Base-by-base conservation (phyloP, 2,797 vertebrate genomes). In the Ptychadena robeensis region DNA sequence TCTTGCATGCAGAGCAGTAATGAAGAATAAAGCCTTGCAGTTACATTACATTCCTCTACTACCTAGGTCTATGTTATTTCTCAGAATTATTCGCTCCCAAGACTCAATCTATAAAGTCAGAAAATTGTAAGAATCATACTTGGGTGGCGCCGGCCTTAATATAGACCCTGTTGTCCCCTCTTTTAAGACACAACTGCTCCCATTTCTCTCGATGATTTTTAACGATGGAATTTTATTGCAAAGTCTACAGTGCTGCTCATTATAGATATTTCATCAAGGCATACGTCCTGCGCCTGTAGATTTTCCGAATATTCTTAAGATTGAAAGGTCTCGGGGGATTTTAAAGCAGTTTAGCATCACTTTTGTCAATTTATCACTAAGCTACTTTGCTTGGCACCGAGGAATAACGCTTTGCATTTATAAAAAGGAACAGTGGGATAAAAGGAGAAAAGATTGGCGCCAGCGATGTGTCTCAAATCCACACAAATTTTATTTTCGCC, bases 321-420 rank as follows among this genome's bases (percentile, higher is more conserved):
- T 15, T n/a, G 40, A 35, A 44, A 78, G 37, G 30, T 78, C 75
- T 78, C 40, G 9, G 3, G 75, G 48, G 75, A 53, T n/a, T 53
- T 67, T 8, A 34, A 53, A 78, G 75, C 64, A 34, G 75, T 57
- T 78, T 78, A 78, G 75, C 40, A 67, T 78, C 40, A 9, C 14
- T 78, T 78, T 78, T 78, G 38, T 67, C 40, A 7, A 27, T 78
- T 78, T 67, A 78, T 27, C 40, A 68, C 64, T 78, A 67, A 78
- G 75, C 75, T 67, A 34, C 64, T 68, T 78, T 48, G 74, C 74
- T 15, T 32, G 64, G 75, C 63, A 78, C 74, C 12, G 22, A 77
- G 38, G 30, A 77, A 77, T 77, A 67, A 77, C n/a, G 30, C 63
- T 40, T 67, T 78, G 75, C 75, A 78, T 78, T 68, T 34, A 9